Conservation (phyloP, 2,797 vertebrate genomes). For the Danio jaintianensis region DNA sequence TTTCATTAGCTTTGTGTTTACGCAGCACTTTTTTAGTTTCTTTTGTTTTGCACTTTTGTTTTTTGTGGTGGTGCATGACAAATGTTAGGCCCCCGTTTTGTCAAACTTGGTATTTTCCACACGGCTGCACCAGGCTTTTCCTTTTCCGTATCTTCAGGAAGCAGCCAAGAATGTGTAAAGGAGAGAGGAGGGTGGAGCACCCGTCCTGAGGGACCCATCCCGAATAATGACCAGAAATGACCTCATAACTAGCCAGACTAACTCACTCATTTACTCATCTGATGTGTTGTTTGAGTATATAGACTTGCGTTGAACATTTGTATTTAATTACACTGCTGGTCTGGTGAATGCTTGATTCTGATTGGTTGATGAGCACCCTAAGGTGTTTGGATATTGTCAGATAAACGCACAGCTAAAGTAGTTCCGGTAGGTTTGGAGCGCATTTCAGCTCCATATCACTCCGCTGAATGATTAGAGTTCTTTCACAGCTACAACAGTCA, state of each 20-base stretch:
- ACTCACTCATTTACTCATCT: background rate
- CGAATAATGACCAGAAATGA: conserved; percentile 64
- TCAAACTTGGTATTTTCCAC: conserved; percentile 56
- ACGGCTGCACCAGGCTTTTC: conserved; percentile 54
- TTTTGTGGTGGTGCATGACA: conserved; percentile 37
- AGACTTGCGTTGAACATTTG: too few species aligned
- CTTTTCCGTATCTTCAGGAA: conserved; percentile 60
- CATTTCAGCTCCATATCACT: too few species aligned
- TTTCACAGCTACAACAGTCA: too few species aligned
- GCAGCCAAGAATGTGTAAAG: conserved; percentile 41
- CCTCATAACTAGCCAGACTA: conserved; percentile 47
- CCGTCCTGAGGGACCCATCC: conserved; percentile 38
- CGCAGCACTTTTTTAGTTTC: conserved; percentile 45
- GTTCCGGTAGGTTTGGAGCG: too few species aligned
- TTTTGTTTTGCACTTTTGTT: too few species aligned
- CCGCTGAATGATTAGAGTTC: too few species aligned
- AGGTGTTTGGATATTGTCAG: too few species aligned
- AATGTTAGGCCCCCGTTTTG: conserved; percentile 52
- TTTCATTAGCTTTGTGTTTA: conserved; percentile 54
- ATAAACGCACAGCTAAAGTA: too few species aligned
- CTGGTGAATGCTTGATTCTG: too few species aligned
- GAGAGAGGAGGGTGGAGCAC: conserved; percentile 28
- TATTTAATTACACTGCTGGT: too few species aligned
- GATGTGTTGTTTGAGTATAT: background rate
- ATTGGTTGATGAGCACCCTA: too few species aligned